Evolutionary conservation across 2,888 invertebrate genomes (phyloP).

Genomic region (Epirrita christyi): DNA sequence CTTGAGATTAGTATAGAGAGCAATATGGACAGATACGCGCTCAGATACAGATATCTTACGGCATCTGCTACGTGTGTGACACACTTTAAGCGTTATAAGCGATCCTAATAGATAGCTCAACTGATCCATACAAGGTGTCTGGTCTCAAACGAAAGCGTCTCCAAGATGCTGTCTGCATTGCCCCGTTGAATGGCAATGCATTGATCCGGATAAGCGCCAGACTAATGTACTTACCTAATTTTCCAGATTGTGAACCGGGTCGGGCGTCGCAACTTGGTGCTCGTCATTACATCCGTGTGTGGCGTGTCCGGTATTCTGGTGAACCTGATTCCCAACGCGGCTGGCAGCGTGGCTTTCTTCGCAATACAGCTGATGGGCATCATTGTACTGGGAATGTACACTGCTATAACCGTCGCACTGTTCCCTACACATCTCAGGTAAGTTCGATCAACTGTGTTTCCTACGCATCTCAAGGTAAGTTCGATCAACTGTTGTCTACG

Average conservation of each 20-base stretch:
- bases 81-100: too few relatives aligned
- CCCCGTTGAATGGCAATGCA: too few relatives aligned
- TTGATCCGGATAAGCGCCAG: too few relatives aligned
- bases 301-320: slow-evolving; percentile 82
- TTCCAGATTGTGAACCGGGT: slow-evolving; percentile 47
- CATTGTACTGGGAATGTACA: slow-evolving; percentile 75
- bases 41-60: too few relatives aligned
- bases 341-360: slow-evolving; percentile 82
- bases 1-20: too few relatives aligned
- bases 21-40: too few relatives aligned
- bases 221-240: background rate
- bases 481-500: too few relatives aligned
- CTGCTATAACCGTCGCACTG: slow-evolving; percentile 80
- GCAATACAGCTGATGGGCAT: slow-evolving; percentile 68
- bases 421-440: slow-evolving; percentile 81
- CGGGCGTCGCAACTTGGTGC: slow-evolving; percentile 83
- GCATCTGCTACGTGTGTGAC: too few relatives aligned
- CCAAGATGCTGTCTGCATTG: too few relatives aligned
- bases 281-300: slow-evolving; percentile 71
- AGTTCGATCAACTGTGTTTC: background rate
- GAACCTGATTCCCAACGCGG: slow-evolving; percentile 85
- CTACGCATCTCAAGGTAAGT: too few relatives aligned
- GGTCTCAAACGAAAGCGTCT: too few relatives aligned
- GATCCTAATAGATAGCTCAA: too few relatives aligned
- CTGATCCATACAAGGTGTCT: background rate